These are phyloP conservation scores for Decapterus maruadsi DNA, from an alignment of 2,797 vertebrate genomes.

Conservation along the genomic window DNA sequence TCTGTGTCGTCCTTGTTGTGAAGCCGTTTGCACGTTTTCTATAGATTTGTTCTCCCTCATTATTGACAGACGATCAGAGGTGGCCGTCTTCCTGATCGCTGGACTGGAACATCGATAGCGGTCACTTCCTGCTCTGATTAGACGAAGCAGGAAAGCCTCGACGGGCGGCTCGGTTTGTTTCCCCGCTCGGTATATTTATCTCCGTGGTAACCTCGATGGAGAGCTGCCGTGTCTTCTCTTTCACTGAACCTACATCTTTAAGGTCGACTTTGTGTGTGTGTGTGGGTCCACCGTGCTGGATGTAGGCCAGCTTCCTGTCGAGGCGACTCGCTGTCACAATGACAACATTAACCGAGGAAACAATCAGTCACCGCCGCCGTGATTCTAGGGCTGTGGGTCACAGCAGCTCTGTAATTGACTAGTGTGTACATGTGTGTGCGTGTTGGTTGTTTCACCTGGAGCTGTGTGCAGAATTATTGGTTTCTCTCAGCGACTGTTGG, in stretches of 20 bases:
- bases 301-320: constrained; percentile 47
- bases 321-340: constrained; percentile 29
- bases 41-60: constrained; percentile 33
- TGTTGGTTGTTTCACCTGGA: constrained; percentile 31
- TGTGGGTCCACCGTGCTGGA: constrained; percentile 3
- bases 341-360: constrained; percentile 49
- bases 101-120: constrained; percentile 8
- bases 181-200: accelerated
- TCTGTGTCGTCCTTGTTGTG: constrained; percentile 7
- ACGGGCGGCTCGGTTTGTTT: background rate
- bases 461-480: constrained; percentile 42
- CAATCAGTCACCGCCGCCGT: constrained; percentile 41
- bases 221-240: background rate
- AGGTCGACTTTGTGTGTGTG: constrained; percentile 2
- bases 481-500: constrained; percentile 29
- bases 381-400: constrained; percentile 37
- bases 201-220: background rate
- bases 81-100: constrained; percentile 12
- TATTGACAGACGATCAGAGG: constrained; percentile 48
- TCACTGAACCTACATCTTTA: background rate
- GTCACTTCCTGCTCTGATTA: constrained; percentile 37
- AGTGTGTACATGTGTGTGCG: constrained; percentile 25
- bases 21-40: constrained; percentile 11
- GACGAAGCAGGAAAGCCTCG: constrained; percentile 16
- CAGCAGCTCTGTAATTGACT: constrained; percentile 34